Percentiles rank a stretch among this genome's conserved stretches.
Conservation (phyloP, 2,797 vertebrate species). For the Lagodon rhomboides region DNA sequence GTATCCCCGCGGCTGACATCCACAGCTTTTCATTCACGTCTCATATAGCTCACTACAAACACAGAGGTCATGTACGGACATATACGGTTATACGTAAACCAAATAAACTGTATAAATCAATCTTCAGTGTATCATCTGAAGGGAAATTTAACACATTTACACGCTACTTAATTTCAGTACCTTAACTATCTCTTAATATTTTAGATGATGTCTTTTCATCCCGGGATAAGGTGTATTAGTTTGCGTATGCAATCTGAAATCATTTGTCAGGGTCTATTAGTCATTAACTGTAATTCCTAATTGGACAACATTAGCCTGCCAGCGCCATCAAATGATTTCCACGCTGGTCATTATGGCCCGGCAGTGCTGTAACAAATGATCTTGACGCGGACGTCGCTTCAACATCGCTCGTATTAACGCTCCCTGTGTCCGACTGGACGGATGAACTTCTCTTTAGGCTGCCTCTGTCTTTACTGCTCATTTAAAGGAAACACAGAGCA, state of each 20-base stretch:
- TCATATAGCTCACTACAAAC: background rate
- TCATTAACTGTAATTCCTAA: constrained; percentile 16
- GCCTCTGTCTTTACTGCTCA: background rate
- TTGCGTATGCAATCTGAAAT: constrained; percentile 1
- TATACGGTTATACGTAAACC: background rate
- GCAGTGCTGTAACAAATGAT: constrained; percentile 3
- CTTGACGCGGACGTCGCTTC: background rate
- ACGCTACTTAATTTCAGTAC: background rate
- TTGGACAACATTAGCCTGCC: constrained; percentile 22
- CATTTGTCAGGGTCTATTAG: background rate
- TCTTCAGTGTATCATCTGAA: background rate
- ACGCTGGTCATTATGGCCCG: constrained; percentile 6
- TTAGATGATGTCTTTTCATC: background rate
- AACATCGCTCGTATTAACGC: background rate
- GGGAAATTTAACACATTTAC: constrained; percentile 8
- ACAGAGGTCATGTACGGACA: background rate
- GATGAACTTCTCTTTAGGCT: background rate
- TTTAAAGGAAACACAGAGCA: background rate
- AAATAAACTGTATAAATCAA: background rate
- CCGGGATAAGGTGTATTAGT: background rate
- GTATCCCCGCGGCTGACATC: constrained; percentile 17
- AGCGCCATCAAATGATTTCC: background rate
- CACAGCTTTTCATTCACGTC: constrained; percentile 5
- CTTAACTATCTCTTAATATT: background rate
- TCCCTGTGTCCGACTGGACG: background rate